Evolutionary conservation across 2,888 invertebrate genomes (phyloP), one percentile per base, ranked within the genome.

Genomic region (Acanthacorydalis orientalis): DNA sequence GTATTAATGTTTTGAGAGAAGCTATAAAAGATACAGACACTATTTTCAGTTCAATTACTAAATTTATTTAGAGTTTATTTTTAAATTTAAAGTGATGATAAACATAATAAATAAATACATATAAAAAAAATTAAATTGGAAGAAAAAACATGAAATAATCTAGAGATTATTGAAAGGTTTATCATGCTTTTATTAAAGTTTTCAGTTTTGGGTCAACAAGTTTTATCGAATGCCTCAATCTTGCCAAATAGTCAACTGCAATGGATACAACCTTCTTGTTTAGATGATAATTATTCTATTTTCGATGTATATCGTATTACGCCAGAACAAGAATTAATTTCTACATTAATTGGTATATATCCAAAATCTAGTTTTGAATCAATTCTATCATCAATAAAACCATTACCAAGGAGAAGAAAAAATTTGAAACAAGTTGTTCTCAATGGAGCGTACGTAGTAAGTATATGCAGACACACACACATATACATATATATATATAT

Each of bases 241-340:
- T 46, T 40, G 39, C 46, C 46, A 46, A 46, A 46, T 31, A 46
- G 46, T 33, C 46, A 46, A 23, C 32, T 46, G 12, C 15, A 34
- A 16, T 46, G 46, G 46, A 40, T 40, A 31, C 46, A 46, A 40
- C 23, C 23, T 23, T 23, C 23, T 4, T 23, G 23, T 23, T 23
- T 23, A 23, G 23, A 23, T 4, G 23, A 23, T 6, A 23, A 23
- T 23, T 43, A 31, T 43, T 31, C 43, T 32, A n/a, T 43, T 14
- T 43, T 31, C 9, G 43, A 43, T 23, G 14, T 43, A 7, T 43
- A 43, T 31, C 31, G 32, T 2, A 43, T 31, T 32, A 31, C 31
- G n/a, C 7, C 6, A 14, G 31, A 31, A 31, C 32, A 11, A 10
- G 31, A 23, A 43, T 31, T 43, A 14, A 43, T n/a, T 31, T 11